These are phyloP conservation scores for Lithobius niger DNA, from an alignment of 1,140 invertebrate genomes.

Conservation along the genomic window DNA sequence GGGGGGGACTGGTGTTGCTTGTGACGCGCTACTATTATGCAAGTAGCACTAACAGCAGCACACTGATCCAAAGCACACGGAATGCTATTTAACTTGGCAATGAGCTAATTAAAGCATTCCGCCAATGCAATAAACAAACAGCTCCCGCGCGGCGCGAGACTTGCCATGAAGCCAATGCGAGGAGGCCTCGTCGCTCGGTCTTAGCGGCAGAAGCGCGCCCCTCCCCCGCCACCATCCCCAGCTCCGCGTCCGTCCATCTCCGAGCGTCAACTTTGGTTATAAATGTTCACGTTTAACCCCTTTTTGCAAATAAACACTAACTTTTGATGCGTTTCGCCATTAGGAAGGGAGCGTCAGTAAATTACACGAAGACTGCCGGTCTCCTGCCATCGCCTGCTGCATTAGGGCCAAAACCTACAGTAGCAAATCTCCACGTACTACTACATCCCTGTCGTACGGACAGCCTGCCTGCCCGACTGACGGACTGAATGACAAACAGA, in stretches of 20 bases:
- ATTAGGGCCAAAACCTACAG: no score
- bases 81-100: constrained; percentile 9
- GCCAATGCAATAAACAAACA: constrained; percentile 5
- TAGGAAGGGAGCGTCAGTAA: neutral
- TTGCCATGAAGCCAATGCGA: no score
- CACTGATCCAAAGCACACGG: neutral
- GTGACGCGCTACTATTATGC: no score
- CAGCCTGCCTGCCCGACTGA: no score
- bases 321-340: neutral
- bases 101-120: constrained; percentile 10
- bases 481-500: no score
- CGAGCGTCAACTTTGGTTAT: neutral
- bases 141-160: neutral
- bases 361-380: no score
- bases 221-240: neutral
- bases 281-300: constrained; percentile 6
- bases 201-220: neutral
- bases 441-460: no score
- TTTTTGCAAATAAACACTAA: constrained; percentile 8
- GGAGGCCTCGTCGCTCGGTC: neutral
- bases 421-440: no score
- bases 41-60: no score
- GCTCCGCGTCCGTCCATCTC: neutral
- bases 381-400: no score
- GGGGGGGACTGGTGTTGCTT: no score